phyloP scores from a whole-genome alignment of 1,140 invertebrate genomes.

The Leucophenga varia region DNA sequence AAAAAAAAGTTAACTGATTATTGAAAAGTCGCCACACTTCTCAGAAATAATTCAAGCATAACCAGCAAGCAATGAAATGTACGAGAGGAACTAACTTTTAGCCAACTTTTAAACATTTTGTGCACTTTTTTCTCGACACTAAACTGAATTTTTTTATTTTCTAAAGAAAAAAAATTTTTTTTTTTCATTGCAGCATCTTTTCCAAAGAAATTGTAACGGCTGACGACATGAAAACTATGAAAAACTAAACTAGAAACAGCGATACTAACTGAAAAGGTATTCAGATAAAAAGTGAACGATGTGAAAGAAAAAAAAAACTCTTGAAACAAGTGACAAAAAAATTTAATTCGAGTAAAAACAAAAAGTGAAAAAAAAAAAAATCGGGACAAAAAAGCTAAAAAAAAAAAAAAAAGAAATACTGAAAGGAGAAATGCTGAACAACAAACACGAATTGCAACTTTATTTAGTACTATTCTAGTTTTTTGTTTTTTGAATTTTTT shows the following conservation, averaged over 20 bases:
- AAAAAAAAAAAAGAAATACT: too few relatives aligned
- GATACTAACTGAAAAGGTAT: too few relatives aligned
- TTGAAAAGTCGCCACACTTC: too few relatives aligned
- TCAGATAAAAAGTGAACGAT: conserved; percentile 44
- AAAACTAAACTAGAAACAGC: too few relatives aligned
- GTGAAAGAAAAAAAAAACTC: conserved; percentile 46
- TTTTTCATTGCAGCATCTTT: not conserved
- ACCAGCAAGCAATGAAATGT: too few relatives aligned
- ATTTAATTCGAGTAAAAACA: too few relatives aligned
- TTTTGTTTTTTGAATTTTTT: too few relatives aligned
- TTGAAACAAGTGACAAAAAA: conserved; percentile 11
- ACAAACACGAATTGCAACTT: too few relatives aligned
- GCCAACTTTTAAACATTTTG: not conserved
- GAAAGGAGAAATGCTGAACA: conserved; percentile 26
- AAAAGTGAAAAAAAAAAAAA: too few relatives aligned
- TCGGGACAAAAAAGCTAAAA: too few relatives aligned
- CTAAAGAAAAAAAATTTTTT: not conserved
- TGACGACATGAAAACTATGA: conserved; percentile 4
- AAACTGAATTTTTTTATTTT: conserved; percentile 35
- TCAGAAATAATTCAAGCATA: conserved; percentile 44
- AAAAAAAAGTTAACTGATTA: too few relatives aligned
- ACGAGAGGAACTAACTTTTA: conserved; percentile 17
- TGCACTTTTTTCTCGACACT: conserved; percentile 3
- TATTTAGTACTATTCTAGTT: too few relatives aligned
- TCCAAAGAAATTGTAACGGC: conserved; percentile 28